These are phyloP conservation scores for Caerostris extrusa DNA, from an alignment of 1,140 invertebrate genomes.

Conservation along the genomic window DNA sequence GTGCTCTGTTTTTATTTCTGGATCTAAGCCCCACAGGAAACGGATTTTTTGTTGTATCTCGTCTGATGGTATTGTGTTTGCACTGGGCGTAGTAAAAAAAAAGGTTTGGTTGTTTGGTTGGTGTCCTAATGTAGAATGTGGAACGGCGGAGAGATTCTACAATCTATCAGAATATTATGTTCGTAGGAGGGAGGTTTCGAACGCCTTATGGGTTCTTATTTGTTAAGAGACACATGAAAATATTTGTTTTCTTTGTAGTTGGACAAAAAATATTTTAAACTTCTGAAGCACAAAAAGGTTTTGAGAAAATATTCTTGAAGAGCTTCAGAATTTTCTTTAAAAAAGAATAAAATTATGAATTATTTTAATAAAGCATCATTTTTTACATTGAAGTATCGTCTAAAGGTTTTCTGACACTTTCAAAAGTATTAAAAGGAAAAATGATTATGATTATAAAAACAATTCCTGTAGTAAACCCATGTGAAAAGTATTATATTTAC, in stretches of 20 bases:
- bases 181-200: not conserved
- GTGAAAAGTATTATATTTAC: no score
- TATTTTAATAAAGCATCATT: no score
- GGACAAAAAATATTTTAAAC: not conserved
- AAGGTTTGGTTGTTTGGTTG: not conserved
- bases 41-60: not conserved
- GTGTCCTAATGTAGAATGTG: not conserved
- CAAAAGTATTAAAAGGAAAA: no score
- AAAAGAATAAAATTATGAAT: no score
- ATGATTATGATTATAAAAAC: no score
- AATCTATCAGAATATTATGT: not conserved
- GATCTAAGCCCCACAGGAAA: not conserved
- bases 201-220: not conserved
- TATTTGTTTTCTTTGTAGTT: not conserved
- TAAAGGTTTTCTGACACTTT: no score
- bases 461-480: no score
- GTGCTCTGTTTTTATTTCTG: not conserved
- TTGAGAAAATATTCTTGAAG: no score
- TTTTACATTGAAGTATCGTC: no score
- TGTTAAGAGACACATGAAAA: not conserved
- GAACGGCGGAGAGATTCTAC: not conserved
- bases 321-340: no score
- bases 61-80: conserved; percentile 8
- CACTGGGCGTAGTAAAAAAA: not conserved
- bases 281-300: not conserved